Percentiles rank a stretch among this genome's conserved stretches.
Evolutionary conservation across 2,113 vertebrate genomes (phyloP).

Genomic region (Thamnaconus septentrionalis): DNA sequence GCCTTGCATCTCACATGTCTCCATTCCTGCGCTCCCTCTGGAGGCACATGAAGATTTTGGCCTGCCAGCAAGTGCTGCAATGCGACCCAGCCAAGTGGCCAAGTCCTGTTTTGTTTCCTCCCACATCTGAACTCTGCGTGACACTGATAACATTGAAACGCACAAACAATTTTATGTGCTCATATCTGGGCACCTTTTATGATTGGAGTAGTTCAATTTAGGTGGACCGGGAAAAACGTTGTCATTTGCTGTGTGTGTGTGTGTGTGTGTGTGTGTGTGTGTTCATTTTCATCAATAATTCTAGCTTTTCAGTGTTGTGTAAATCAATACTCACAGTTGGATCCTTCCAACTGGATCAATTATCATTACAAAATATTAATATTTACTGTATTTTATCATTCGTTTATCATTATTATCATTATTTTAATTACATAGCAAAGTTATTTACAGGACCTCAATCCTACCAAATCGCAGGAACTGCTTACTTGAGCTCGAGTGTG

Average conservation of each 20-base stretch:
- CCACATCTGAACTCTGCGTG: conserved; percentile 68
- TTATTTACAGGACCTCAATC: too few relatives aligned
- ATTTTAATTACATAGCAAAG: too few relatives aligned
- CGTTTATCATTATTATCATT: too few relatives aligned
- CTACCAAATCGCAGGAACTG: too few relatives aligned
- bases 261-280: conserved; percentile 1
- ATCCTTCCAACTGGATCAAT: too few relatives aligned
- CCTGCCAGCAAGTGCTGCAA: conserved; percentile 40
- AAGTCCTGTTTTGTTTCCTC: conserved; percentile 61
- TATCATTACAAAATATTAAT: too few relatives aligned
- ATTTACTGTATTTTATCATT: too few relatives aligned
- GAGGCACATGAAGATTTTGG: conserved; percentile 53
- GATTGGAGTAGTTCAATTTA: conserved; percentile 69
- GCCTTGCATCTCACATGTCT: conserved; percentile 26
- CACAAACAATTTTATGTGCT: conserved; percentile 66
- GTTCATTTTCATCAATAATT: neutral
- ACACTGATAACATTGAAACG: conserved; percentile 73
- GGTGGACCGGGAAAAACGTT: conserved; percentile 60
- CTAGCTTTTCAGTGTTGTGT: neutral
- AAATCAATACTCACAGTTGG: too few relatives aligned
- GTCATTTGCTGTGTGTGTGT: conserved; percentile 33
- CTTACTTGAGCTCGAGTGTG: too few relatives aligned
- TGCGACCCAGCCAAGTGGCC: conserved; percentile 35
- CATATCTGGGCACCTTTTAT: conserved; percentile 48
- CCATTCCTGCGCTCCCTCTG: conserved; percentile 28